Evolutionary conservation across 64 coral and sea anemone species (phyloP), one percentile per base, ranked within the genome.

Genomic region (Montipora sp.): DNA sequence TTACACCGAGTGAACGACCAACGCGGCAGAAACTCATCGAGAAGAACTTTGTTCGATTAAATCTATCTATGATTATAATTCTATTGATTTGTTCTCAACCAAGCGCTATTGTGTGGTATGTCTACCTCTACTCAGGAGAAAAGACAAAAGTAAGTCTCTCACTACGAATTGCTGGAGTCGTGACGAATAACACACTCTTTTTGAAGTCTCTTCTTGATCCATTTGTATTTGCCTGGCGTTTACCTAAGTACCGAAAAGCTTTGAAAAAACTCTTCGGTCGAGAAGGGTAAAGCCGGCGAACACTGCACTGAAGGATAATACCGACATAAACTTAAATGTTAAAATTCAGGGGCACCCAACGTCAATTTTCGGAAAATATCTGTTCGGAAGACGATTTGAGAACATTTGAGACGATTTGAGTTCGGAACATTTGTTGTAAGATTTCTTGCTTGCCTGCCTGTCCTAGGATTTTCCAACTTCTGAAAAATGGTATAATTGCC

Each of bases 171-270:
- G 82, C 78, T 55, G 77, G 81, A 11, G 46, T 94, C 11, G 58
- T 91, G 23, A 60, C 74, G 2, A 92, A 96, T 8, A 90, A 84
- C 44, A 77, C 92, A 2, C 49, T 96, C 5, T 96, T 87, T 22
- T 10, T 96, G 59, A 96, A 96, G 82, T 93, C 90, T 46, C 47
- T 96, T 14, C 45, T 96, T 10, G 95, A 96, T 51, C 91, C 95
- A 2, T 87, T 96, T 78, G 60, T 96, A 8, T 94, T 90, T 50
- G 95, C 95, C 10, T 93, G 95, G 95, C 70, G 95, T 47, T 47
- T 96, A 65, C 95, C 95, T 1, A 96, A 96, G 44, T 96, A 96
- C 59, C 88, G 92, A 8, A 84, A 93, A 59, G 95, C 95, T 8
- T 49, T 96, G 61, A 93, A 80, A 79, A 87, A 67, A 48, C 58